Base-by-base conservation (phyloP, 2,113 vertebrate species). In the Dicerorhinus sumatrensis region DNA sequence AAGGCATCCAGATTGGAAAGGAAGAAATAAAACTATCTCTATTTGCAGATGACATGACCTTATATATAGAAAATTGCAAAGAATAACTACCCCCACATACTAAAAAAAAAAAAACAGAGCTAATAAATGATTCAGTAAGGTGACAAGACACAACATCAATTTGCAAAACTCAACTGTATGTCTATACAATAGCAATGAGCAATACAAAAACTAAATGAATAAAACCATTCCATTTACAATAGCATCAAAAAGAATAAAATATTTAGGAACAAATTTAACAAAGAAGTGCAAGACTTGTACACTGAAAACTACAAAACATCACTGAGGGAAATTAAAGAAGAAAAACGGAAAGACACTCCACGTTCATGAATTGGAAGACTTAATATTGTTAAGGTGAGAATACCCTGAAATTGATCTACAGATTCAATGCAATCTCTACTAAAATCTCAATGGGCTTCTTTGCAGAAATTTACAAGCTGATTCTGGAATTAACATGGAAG, bases 171-270 rank as follows among this genome's bases (percentile, higher is more conserved):
- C 62, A 91, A 46, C 0, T 80, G 16, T n/a, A 63, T 83, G 42
- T 65, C 46, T 31, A 60, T 20, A 88, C 20, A 39, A 16, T 23
- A 48, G 31, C 12, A 97, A 25, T 25, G 16, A 95, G 46, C 3
- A 93, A 92, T 39, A 23, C 27, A 51, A 85, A 86, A 69, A 31
- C 21, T 33, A 63, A 85, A 76, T 39, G 36, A 72, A 85, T 2
- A 46, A 90, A 85, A 94, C 54, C 21, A 27, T 83, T 62, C 33
- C 8, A 73, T 56, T 89, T 95, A 88, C 3, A 91, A 48, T 10
- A 80, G 11, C 58, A 88, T 65, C 31, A 92, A 93, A 93, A 94
- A 69, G 10, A 73, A 72, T 46, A 89, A 84, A 84, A 65, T 82
- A 58, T 48, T 67, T 89, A 89, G 20, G 11, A 77, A 69, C 31